phyloP scores from a whole-genome alignment of 2,113 vertebrate genomes.

The Chaetura pelagica region DNA sequence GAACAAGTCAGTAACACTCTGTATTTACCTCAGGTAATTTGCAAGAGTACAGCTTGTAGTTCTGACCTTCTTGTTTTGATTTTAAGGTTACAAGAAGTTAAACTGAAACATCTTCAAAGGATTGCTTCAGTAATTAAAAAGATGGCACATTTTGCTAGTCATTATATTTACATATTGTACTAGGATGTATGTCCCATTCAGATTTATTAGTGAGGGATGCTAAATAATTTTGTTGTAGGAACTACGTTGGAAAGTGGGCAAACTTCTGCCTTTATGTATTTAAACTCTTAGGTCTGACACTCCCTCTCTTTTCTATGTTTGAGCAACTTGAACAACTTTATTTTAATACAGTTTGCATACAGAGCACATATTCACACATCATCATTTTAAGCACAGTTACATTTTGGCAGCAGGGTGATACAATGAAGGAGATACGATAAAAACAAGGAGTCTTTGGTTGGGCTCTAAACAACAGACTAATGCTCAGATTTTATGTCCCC shows the following conservation, averaged over 20 bases:
- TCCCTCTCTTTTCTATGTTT: not conserved
- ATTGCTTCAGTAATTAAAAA: not conserved
- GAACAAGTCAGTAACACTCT: not conserved
- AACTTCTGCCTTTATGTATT: not conserved
- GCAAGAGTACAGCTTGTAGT: not conserved
- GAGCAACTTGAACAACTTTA: not conserved
- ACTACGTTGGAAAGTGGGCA: not conserved
- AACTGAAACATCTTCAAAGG: not conserved
- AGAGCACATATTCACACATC: not conserved
- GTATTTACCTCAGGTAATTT: not conserved
- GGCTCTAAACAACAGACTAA: conserved; percentile 14
- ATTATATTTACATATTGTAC: not conserved
- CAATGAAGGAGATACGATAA: not conserved
- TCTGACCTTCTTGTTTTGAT: not conserved
- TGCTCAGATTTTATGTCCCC: not conserved
- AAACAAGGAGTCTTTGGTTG: not conserved
- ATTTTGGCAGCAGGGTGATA: not conserved
- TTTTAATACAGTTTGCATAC: not conserved
- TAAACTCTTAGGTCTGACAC: not conserved
- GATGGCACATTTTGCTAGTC: not conserved
- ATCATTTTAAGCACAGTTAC: not conserved
- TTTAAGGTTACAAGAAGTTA: not conserved
- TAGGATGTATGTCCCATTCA: not conserved
- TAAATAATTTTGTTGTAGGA: not conserved
- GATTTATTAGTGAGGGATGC: not conserved